phyloP scores from a whole-genome alignment of 2,113 vertebrate genomes.

The Phalacrocorax aristotelis region DNA sequence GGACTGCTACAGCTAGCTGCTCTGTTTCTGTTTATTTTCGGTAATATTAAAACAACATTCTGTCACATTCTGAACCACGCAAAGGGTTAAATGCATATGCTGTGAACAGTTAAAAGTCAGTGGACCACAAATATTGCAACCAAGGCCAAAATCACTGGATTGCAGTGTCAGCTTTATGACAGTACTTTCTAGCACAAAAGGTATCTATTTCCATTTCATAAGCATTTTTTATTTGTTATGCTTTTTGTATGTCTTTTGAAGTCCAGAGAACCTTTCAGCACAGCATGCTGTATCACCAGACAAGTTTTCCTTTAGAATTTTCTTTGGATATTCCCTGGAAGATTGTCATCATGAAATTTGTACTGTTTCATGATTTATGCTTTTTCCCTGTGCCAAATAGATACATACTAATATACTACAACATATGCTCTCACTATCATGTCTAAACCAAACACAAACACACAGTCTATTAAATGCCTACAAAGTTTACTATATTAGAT shows the following conservation, averaged over 20 bases:
- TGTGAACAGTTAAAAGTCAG: not conserved
- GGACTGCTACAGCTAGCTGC: not conserved
- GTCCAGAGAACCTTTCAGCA: slow-evolving; percentile 8
- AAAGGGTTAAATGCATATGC: not conserved
- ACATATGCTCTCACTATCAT: not conserved
- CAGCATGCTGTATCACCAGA: not conserved
- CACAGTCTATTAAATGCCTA: not conserved
- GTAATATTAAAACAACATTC: not conserved
- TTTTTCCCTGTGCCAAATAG: not conserved
- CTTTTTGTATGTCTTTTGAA: not conserved
- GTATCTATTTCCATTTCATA: slow-evolving; percentile 23
- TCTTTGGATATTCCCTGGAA: not conserved
- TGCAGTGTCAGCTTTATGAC: not conserved
- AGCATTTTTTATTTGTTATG: not conserved
- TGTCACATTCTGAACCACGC: not conserved
- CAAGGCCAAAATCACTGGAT: not conserved
- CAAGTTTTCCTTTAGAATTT: slow-evolving; percentile 8
- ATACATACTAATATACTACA: not conserved
- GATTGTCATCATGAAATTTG: not conserved
- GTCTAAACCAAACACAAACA: not conserved
- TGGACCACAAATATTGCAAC: not conserved
- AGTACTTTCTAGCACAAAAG: not conserved
- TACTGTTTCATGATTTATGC: not conserved
- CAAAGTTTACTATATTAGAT: not conserved
- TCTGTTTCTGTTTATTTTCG: not conserved